Base-by-base conservation (phyloP, 2,888 invertebrate species). In the Crepidodera aurea region DNA sequence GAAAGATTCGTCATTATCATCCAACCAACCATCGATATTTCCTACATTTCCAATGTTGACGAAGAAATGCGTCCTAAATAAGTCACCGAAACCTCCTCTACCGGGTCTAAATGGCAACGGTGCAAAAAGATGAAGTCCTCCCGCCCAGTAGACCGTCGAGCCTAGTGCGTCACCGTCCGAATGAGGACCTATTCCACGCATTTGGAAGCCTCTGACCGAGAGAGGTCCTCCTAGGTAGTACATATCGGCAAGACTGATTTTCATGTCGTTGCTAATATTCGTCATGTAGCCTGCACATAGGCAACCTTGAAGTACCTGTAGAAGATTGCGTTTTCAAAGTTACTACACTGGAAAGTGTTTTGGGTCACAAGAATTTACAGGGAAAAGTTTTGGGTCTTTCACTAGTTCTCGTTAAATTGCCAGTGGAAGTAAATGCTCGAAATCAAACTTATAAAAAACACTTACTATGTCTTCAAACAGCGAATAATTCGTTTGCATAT, bases 221-320 rank as follows among this genome's bases (percentile, higher is more conserved):
- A 93, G 83, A 1, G 98, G 94, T 0, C 98, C 98, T 1, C 98
- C 98, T 44, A 96, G 83, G 82, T 90, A 94, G 82, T 92, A 92
- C 71, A 88, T 85, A 79, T 94, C 94, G 25, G 87, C 84, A 63
- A 91, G 83, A 68, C 84, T 86, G 42, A 86, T 82, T 70, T 83
- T 82, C 78, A 86, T 86, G 50, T 89, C 87, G 55, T 78, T 75
- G 75, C 84, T 85, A 62, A 88, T 83, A 64, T 85, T 84, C 69
- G 88, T 85, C 70, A 93, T 83, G 37, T 90, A 81, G 18, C 94
- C 94, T 53, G 84, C 84, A 58, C 88, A 86, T n/a, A 89, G 79
- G 1, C 88, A 84, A 39, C 86, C 82, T 81, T 93, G 93, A 37
- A 93, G 67, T 50, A 91, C 90, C 91, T 92, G 75, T 1, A 12